A percentile compares a stretch with the other conserved stretches of the same genome.
Evolutionary conservation across 2,113 vertebrate genomes (phyloP).

Genomic region (Rhineura floridana): DNA sequence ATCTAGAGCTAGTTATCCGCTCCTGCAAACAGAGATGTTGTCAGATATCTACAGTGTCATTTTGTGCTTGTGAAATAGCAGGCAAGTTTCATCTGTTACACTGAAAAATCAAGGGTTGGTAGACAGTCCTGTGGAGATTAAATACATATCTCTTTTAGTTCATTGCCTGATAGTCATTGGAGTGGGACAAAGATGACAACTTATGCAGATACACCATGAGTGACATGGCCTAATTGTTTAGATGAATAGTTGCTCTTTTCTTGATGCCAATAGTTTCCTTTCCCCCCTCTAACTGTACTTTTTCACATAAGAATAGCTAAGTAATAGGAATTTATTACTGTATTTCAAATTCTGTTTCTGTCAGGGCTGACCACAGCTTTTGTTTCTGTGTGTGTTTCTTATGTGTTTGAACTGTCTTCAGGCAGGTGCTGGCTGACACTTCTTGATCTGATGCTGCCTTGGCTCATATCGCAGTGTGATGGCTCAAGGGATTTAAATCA

Average conservation of each 20-base stretch:
- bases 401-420: constrained; percentile 13
- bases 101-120: constrained; percentile 45
- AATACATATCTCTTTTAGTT: constrained; percentile 69
- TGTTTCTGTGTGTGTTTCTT: constrained; percentile 22
- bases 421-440: constrained; percentile 7
- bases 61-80: constrained; percentile 67
- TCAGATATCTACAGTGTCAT: constrained; percentile 64
- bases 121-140: constrained; percentile 68
- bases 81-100: constrained; percentile 71
- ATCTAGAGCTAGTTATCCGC: constrained; percentile 68
- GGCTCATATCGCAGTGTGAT: constrained; percentile 20
- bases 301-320: not conserved
- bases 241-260: constrained; percentile 41
- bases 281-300: not conserved
- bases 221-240: constrained; percentile 63
- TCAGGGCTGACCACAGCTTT: not conserved
- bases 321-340: not conserved
- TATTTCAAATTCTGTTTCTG: constrained; percentile 22
- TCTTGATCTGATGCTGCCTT: constrained; percentile 44
- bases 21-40: constrained; percentile 68
- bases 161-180: constrained; percentile 55
- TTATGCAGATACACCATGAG: constrained; percentile 53
- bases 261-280: constrained; percentile 10
- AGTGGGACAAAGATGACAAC: constrained; percentile 53
- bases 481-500: constrained; percentile 36